Evolutionary conservation across 2,797 vertebrate genomes (phyloP).

Genomic region (Champsocephalus gunnari): DNA sequence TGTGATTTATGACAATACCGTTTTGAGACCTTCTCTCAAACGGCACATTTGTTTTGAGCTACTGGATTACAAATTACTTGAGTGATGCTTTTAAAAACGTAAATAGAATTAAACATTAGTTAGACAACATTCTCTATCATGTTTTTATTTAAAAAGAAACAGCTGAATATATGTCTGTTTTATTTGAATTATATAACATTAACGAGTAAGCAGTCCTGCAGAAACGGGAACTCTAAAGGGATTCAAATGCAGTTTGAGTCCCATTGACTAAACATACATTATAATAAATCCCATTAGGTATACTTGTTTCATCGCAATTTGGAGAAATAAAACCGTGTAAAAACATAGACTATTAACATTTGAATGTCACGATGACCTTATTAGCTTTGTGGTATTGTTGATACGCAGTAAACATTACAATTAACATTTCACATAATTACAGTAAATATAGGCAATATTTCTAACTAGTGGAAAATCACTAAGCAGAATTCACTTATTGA

Average conservation of each 20-base stretch:
- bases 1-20: constrained; percentile 22
- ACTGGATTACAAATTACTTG: neutral
- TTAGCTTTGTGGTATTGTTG: neutral
- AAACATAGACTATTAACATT: neutral
- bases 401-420: neutral
- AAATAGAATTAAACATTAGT: neutral
- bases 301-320: no score
- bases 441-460: no score
- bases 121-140: no score
- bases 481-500: neutral
- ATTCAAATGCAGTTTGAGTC: neutral
- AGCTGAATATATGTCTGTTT: neutral
- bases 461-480: neutral
- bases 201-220: no score
- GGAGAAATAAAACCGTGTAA: no score
- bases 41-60: constrained; percentile 3
- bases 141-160: neutral
- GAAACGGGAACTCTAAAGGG: neutral
- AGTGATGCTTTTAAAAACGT: neutral
- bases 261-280: neutral
- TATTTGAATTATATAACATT: neutral
- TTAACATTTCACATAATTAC: no score
- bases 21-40: neutral
- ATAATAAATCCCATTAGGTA: no score
- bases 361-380: neutral